Evolutionary conservation across 1,140 invertebrate genomes (phyloP), one percentile per base, ranked within the genome.

Genomic region (Hestina assimilis): DNA sequence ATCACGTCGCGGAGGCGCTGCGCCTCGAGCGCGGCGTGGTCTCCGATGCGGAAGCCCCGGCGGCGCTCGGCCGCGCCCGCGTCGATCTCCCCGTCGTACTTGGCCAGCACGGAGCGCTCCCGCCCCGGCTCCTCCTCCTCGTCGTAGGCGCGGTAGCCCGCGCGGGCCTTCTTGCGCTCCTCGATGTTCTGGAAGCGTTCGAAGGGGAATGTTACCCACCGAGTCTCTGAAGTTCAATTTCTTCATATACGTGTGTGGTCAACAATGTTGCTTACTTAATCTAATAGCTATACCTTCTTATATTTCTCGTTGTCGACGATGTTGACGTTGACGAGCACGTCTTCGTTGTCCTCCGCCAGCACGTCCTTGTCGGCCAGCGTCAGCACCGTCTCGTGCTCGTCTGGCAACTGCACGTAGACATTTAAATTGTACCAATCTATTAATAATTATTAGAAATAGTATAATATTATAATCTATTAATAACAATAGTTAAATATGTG

Each of bases 71-170:
- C 79, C 62, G 92, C 91, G 28, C 85, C 96, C 29, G 57, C 24
- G 38, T 95, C 93, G 33, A 99, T 94, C 86, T 99, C 97, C 77
- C 99, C 97, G 87, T 99, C 97, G 86, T 99, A 99, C 90, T 99
- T 99, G 55, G 93, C 89, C 4, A 99, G 90, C 12, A 98, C 77
- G 72, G 83, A 91, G 75, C 88, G 93, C 33, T 38, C 40, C 40
- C 45, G 53, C 90, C 78, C 93, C 69, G 85, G 41, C 42, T 89
- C 88, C 28, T 75, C 83, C 28, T 97, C 94, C 66, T 95, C 93
- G 55, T 98, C 96, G 75, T 96, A 93, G 23, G 96, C 94, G 79
- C 98, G 96, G 76, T 96, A 98, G 1, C 95, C 95, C 94, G 97
- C 23, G 91, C 91, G 33, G 91, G 92, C 83, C 95, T 95, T 94